phyloP scores from a whole-genome alignment of 2,888 invertebrate species.

The Macrophya alboannulata region DNA sequence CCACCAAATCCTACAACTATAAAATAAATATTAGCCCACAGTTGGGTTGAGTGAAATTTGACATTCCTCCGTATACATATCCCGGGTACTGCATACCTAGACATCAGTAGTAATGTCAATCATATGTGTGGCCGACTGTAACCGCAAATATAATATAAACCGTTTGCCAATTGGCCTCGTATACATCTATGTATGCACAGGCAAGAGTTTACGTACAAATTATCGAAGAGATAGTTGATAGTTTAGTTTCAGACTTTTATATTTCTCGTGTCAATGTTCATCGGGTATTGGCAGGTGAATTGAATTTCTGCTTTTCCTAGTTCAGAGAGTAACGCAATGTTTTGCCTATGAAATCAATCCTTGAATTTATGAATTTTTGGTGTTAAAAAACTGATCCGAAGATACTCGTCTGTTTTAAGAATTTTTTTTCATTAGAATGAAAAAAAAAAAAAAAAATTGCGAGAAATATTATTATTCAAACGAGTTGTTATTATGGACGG shows the following conservation, averaged over 20 bases:
- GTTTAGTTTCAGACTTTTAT: not conserved
- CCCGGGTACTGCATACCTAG: not conserved
- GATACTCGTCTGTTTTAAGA: not conserved
- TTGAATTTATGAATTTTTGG: not conserved
- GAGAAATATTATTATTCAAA: not conserved
- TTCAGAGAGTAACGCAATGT: not conserved
- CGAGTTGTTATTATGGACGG: not conserved
- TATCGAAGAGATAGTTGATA: not conserved
- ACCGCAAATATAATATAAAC: slow-evolving; percentile 1
- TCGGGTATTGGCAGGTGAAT: not conserved
- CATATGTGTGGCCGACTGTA: not conserved
- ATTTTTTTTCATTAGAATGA: not conserved
- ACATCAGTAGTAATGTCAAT: not conserved
- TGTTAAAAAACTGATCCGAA: not conserved
- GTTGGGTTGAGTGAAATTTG: not conserved
- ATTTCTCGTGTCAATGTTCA: not conserved
- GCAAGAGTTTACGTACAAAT: too few species aligned
- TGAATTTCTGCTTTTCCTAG: not conserved
- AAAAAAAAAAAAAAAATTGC: not conserved
- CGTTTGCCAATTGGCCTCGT: not conserved
- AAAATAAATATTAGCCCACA: not conserved
- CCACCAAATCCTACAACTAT: not conserved
- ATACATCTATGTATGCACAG: not conserved
- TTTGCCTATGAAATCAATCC: not conserved
- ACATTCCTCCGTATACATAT: not conserved